Evolutionary conservation across 92 coral and sea anemone genomes (phyloP), one percentile per base, ranked within the genome.

Genomic region (Palythoa grandiflora): DNA sequence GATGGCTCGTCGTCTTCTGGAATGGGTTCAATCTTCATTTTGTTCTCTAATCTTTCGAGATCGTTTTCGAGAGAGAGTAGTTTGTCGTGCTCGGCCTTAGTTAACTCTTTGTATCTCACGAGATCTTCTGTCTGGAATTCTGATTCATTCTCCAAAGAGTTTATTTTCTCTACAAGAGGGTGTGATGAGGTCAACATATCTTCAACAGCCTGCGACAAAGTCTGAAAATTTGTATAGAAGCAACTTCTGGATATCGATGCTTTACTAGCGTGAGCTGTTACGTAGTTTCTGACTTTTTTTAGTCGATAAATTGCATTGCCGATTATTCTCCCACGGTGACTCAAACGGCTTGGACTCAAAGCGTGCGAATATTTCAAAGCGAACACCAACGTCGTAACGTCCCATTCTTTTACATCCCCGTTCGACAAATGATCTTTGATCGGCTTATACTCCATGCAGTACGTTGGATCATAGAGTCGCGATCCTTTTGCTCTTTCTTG

Each of bases 381-480:
- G 53, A 79, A 79, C 2, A 79, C 87, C 21, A 88, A 79, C 9
- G 87, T 59, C 6, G 66, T 59, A 59, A 59, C 66, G 9, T 88
- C 90, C 90, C 90, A 88, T 71, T 88, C 90, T 39, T 88, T 79
- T 14, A 88, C 87, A 44, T 88, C 20, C 9, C 90, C 90, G 50
- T 9, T 14, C 7, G 59, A 37, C 71, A 88, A 70, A 12, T 79
- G 36, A 37, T 88, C 79, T 60, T 53, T 88, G 38, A 88, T 88
- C 38, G 39, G 87, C 14, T 79, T 68, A 47, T 88, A 88, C 3
- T 88, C 90, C 14, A 12, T 39, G 3, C 20, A 14, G 44, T 68
- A 80, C 59, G 61, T 73, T 71, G 90, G 87, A 71, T 88, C 87
- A 20, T 50, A 79, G 15, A 88, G 87, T 3, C 90, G 89, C 0